A percentile compares a stretch with the other conserved stretches of the same genome.
Conservation (phyloP, 2,113 vertebrate species). For the Dunckerocampus dactyliophorus region DNA sequence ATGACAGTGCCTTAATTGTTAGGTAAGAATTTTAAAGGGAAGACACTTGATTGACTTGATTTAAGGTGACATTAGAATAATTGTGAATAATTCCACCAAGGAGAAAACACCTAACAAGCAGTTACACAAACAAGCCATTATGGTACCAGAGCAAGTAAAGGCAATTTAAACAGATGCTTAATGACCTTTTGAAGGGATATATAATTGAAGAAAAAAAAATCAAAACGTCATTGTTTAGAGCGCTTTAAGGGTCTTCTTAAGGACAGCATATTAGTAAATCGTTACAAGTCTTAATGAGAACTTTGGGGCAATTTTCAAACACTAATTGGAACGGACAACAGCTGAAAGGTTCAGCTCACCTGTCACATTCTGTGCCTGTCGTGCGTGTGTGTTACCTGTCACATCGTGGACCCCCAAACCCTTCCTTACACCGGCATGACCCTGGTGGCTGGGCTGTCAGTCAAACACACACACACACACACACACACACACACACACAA, state of each 20-base stretch:
- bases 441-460: conserved; percentile 81
- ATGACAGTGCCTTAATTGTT: conserved; percentile 5
- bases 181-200: background rate
- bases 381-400: conserved; percentile 67
- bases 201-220: background rate
- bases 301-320: conserved; percentile 44
- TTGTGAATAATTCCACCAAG: conserved; percentile 8
- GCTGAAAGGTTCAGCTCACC: conserved; percentile 62
- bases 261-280: conserved; percentile 1
- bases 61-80: conserved; percentile 4
- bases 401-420: conserved; percentile 84
- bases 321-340: conserved; percentile 61
- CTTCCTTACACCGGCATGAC: conserved; percentile 87
- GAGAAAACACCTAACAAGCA: conserved; percentile 4
- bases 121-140: conserved; percentile 6
- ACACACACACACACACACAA: conserved; percentile 21
- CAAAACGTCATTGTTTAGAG: background rate
- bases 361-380: conserved; percentile 46
- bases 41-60: conserved; percentile 14
- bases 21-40: conserved; percentile 28
- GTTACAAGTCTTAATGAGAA: conserved; percentile 43
- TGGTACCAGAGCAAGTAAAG: background rate
- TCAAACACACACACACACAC: conserved; percentile 43
- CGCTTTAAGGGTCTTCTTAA: background rate
- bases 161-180: too few relatives aligned